Base-by-base conservation (phyloP, 2,888 invertebrate species). In the Eueremaeus valkanovi region DNA sequence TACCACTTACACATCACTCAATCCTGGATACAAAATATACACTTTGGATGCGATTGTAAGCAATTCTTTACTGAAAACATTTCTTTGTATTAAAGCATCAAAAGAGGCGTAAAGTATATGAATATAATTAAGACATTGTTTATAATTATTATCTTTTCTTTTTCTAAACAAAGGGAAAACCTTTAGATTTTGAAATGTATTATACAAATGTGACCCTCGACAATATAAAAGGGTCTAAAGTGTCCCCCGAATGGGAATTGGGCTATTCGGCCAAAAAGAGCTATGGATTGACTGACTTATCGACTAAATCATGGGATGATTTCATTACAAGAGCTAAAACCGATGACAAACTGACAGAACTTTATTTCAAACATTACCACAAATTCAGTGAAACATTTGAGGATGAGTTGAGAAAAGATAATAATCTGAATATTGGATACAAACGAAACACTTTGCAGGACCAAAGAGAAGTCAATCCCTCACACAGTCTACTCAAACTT, bases 311-410 rank as follows among this genome's bases (percentile, higher is more conserved):
- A 18, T 74, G 74, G 74, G 74, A 33, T 27, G 42, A 63, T 5
- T 74, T 63, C 18, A 49, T 74, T 8, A 61, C 18, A 9, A 29
- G 61, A 36, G 61, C 74, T 36, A n/a, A 61, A 2, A 74, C 36
- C 1, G 29, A 63, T n/a, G 42, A 40, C 21, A 42, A 63, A 27
- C 24, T 74, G 18, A 63, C 45, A 0, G 27, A 40, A n/a, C 9
- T 21, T 21, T 74, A 74, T 42, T 27, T 21, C 31, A 27, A 55
- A 27, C 63, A 63, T 66, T 74, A 63, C 63, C 63, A 74, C 45
- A 24, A 66, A 66, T 33, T 36, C 21, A 66, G 66, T 66, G 11
- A 36, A 66, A 36, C 66, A 16, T 66, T n/a, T 36, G 33, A 33
- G 16, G 21, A 18, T n/a, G n/a, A n/a, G n/a, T n/a, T n/a, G n/a